Evolutionary conservation across 2,888 invertebrate species (phyloP).

Genomic region (Cetonia aurata): DNA sequence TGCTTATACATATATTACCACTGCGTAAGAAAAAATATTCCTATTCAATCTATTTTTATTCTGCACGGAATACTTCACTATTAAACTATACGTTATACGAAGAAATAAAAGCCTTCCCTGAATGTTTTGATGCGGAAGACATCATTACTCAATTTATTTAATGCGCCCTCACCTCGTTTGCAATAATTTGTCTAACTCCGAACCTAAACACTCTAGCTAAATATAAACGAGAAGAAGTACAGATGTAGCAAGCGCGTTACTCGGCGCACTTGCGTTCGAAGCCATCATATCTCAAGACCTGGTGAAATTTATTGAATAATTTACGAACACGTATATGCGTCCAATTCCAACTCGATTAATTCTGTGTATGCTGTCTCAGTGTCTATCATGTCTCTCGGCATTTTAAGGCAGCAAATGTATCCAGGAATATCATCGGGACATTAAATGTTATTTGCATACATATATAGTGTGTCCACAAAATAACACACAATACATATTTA

Average conservation of each 20-base stretch:
- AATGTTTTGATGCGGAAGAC: constrained; percentile 6
- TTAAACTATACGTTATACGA: too few species aligned
- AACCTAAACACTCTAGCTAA: constrained; percentile 21
- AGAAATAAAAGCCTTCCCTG: too few species aligned
- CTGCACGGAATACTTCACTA: too few species aligned
- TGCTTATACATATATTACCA: too few species aligned
- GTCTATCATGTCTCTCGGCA: too few species aligned
- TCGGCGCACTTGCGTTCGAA: not conserved
- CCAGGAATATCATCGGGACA: constrained; percentile 10
- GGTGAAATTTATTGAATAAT: constrained; percentile 36
- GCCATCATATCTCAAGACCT: constrained; percentile 20
- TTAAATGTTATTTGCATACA: not conserved
- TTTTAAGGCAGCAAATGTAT: constrained; percentile 13
- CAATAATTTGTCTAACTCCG: constrained; percentile 19
- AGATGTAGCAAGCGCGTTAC: constrained; percentile 6
- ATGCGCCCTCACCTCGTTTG: constrained; percentile 6
- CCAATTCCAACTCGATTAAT: too few species aligned
- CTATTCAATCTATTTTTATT: too few species aligned
- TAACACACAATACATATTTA: too few species aligned
- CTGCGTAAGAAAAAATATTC: too few species aligned
- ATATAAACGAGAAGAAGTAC: constrained; percentile 7
- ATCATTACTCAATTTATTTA: not conserved
- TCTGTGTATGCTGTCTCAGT: too few species aligned
- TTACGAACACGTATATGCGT: constrained; percentile 9
- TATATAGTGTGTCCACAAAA: not conserved